Conservation (phyloP, 2,113 vertebrate species). For the Crotalus viridis region DNA sequence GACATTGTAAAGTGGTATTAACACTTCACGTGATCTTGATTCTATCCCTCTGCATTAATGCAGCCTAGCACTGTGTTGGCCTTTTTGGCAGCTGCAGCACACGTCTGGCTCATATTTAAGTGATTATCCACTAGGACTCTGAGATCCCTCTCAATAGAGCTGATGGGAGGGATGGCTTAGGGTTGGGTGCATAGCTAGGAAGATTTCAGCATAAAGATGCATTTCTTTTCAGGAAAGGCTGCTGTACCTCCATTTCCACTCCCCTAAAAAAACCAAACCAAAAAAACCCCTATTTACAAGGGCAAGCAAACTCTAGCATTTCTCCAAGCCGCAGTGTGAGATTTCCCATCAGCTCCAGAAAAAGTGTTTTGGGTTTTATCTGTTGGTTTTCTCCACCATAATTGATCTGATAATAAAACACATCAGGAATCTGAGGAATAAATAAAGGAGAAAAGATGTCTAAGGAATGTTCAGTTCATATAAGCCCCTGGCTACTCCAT, state of each 20-base stretch:
- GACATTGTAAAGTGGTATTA: no score
- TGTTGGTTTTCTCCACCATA: background rate
- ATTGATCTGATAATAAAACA: background rate
- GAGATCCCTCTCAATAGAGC: background rate
- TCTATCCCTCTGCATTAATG: background rate
- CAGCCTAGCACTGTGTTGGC: background rate
- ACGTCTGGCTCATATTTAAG: background rate
- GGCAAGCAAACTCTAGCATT: background rate
- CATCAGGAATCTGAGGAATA: background rate
- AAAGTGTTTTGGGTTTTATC: rapidly evolving
- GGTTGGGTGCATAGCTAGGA: background rate
- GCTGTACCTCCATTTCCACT: background rate
- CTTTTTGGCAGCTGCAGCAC: background rate
- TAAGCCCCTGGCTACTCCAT: conserved; percentile 3
- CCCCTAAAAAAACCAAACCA: no score
- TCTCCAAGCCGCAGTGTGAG: background rate
- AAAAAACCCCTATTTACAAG: background rate
- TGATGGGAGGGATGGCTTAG: background rate
- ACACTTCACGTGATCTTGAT: background rate
- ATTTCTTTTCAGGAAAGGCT: background rate
- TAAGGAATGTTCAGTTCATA: background rate
- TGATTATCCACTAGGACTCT: background rate
- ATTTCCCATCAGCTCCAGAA: background rate
- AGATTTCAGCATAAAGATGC: background rate
- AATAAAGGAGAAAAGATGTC: background rate